Evolutionary conservation across 2,113 vertebrate genomes (phyloP), one percentile per base, ranked within the genome.

Genomic region (Galbula dea): DNA sequence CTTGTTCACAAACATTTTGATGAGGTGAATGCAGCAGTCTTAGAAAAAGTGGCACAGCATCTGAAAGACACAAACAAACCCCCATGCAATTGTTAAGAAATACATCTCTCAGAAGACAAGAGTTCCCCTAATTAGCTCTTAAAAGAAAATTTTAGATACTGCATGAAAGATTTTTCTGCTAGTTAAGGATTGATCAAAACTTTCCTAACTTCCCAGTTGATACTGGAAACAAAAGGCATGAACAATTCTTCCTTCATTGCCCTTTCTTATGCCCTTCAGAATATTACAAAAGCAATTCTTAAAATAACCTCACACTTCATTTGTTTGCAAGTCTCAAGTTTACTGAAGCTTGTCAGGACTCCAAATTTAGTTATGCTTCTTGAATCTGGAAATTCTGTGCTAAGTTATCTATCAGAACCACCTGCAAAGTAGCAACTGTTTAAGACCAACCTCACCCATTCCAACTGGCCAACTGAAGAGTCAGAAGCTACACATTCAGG

Each of bases 1-100:
- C 99, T 96, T 99, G 99, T 94, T 99, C 99, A 84, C 99, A 99
- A 91, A 99, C 99, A 88, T 99, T 99, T 98, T 99, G 99, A 97
- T 99, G 99, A 74, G 99, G 98, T 86, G 99, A 99, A 93, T 98
- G 98, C 83, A 99, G 98, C 96, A 99, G 98, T 95, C 98, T 98
- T 97, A 99, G 97, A 96, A 99, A 99, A 84, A 99, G 98, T 6
- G 99, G 99, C 79, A 99, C 99, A 95, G 99, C 99, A 97, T 99
- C 99, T 99, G 90, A 23, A 97, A 97, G 84, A 94, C 0, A 92
- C 34, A 65, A 85, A 37, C 39, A 75, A 61, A 74, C 13, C 2
- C 34, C 36, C 81, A n/a, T 1, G 30, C 52, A 41, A 22, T 4
- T 26, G 75, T 59, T 81, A 79, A 68, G 23, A 85, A 93, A 43